Evolutionary conservation across 2,113 vertebrate genomes (phyloP).

Genomic region (Haemorhous mexicanus): DNA sequence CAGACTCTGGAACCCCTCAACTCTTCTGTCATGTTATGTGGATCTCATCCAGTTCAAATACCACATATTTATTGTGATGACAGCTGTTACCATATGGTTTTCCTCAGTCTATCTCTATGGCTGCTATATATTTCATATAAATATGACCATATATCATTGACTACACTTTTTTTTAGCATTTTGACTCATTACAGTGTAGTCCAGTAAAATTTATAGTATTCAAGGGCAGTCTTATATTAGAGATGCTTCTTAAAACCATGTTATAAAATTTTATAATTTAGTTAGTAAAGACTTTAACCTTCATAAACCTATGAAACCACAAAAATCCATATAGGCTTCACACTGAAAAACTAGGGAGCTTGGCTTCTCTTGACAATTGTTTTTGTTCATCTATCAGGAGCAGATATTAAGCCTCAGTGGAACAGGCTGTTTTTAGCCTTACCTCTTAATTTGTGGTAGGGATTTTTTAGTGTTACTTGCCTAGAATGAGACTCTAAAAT

Average conservation of each 20-base stretch:
- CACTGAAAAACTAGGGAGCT: neutral
- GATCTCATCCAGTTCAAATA: neutral
- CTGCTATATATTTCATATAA: neutral
- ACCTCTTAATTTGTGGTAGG: neutral
- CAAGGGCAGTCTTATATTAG: neutral
- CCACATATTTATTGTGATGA: neutral
- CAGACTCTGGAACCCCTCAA: neutral
- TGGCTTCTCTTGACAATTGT: neutral
- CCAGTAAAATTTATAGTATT: neutral
- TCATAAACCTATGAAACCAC: neutral
- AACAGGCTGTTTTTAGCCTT: neutral
- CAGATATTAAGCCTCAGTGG: neutral
- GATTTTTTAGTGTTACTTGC: neutral
- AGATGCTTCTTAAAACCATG: neutral
- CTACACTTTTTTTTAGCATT: neutral
- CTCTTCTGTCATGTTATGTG: neutral
- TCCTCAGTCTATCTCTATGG: neutral
- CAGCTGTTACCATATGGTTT: neutral
- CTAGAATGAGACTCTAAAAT: neutral
- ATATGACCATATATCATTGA: too few relatives aligned
- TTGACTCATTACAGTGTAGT: neutral
- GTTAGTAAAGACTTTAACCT: neutral
- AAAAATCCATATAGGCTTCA: neutral
- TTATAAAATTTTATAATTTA: neutral
- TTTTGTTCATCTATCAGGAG: neutral